A percentile compares a stretch with the other conserved stretches of the same genome.
Evolutionary conservation across 2,797 vertebrate genomes (phyloP).

Genomic region (Cottoperca gobio): DNA sequence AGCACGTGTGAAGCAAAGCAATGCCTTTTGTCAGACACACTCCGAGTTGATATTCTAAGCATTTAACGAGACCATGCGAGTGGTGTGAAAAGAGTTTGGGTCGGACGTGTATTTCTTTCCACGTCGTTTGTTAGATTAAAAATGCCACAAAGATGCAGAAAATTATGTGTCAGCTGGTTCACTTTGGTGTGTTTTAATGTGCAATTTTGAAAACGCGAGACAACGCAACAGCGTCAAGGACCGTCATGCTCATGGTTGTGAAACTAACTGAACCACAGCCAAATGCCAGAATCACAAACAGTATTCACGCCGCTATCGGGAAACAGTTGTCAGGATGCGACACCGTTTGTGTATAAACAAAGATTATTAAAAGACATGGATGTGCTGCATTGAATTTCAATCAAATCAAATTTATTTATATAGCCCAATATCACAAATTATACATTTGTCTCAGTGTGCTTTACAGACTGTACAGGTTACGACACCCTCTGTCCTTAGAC

Average conservation of each 20-base stretch:
- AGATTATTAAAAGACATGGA: conserved; percentile 9
- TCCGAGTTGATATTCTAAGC: background rate
- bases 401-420: too few species aligned
- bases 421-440: too few species aligned
- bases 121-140: background rate
- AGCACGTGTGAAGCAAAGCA: background rate
- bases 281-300: background rate
- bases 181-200: conserved; percentile 1
- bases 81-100: background rate
- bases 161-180: conserved; percentile 25
- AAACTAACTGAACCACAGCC: background rate
- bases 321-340: conserved; percentile 14
- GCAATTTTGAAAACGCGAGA: conserved; percentile 11
- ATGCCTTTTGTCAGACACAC: background rate
- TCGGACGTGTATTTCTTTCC: background rate
- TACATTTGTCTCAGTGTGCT: too few species aligned
- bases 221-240: background rate
- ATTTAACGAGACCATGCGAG: background rate
- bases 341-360: background rate
- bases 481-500: too few species aligned
- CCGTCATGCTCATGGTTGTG: background rate
- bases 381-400: background rate
- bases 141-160: background rate
- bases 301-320: background rate
- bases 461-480: too few species aligned